These are phyloP conservation scores for Castor canadensis DNA, from an alignment of 2,113 vertebrate species.

Conservation along the genomic window DNA sequence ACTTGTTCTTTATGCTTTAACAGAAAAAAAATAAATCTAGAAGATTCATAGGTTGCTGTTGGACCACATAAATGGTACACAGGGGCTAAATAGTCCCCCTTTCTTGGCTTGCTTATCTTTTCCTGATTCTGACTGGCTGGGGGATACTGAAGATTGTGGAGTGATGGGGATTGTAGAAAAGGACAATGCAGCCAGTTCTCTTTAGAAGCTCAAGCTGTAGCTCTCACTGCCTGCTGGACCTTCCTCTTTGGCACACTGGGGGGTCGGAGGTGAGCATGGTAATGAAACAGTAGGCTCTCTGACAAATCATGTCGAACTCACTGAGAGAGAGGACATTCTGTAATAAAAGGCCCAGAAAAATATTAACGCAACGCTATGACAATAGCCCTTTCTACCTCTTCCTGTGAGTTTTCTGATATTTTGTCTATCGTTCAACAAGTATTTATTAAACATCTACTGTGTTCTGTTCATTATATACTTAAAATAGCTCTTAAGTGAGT, in stretches of 20 bases:
- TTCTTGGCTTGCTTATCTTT: background rate
- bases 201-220: background rate
- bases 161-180: background rate
- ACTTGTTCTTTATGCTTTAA: constrained; percentile 54
- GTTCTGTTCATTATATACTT: background rate
- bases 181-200: background rate
- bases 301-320: background rate
- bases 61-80: background rate
- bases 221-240: too few species aligned
- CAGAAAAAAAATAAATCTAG: constrained; percentile 51
- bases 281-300: background rate
- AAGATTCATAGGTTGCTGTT: constrained; percentile 34
- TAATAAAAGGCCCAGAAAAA: constrained; percentile 20
- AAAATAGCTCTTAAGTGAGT: background rate
- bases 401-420: background rate
- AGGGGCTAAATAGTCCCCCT: background rate
- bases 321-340: background rate
- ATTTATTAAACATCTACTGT: background rate
- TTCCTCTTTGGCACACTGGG: too few species aligned
- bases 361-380: background rate
- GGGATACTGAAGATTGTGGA: background rate
- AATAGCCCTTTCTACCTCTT: background rate
- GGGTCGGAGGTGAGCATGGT: background rate
- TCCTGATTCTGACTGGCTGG: background rate
- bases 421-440: background rate